phyloP scores from a whole-genome alignment of 2,888 invertebrate genomes.

The Caenorhabditis sp. region DNA sequence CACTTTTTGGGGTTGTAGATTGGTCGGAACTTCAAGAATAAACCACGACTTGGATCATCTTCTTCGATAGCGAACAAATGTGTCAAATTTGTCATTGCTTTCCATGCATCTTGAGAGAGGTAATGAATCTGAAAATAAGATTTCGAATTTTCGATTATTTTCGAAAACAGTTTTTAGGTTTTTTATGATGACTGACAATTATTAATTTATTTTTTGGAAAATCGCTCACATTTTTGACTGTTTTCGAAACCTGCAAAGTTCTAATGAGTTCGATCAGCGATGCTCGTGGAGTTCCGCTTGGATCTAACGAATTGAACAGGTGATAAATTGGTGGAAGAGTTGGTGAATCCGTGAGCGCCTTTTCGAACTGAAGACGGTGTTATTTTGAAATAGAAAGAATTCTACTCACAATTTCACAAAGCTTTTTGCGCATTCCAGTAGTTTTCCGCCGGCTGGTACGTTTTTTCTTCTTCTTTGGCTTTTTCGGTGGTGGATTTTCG shows the following conservation, averaged over 20 bases:
- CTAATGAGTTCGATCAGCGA: constrained; percentile 11
- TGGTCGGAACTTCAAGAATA: constrained; percentile 27
- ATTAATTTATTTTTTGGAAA: no score
- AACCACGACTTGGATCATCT: constrained; percentile 14
- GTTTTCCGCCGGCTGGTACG: neutral
- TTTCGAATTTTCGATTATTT: constrained; percentile 20
- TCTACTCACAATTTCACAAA: constrained; percentile 20
- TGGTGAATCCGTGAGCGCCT: constrained; percentile 28
- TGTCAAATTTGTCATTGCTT: constrained; percentile 15
- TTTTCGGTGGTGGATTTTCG: neutral
- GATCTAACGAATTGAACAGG: constrained; percentile 19
- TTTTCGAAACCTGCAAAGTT: constrained; percentile 15
- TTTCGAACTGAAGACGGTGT: constrained; percentile 22
- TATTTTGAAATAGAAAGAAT: neutral
- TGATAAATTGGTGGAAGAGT: constrained; percentile 21
- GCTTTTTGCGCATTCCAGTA: constrained; percentile 5
- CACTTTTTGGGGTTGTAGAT: constrained; percentile 19
- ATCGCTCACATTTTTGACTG: constrained; percentile 20
- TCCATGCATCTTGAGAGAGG: constrained; percentile 11
- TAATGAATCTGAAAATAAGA: constrained; percentile 13
- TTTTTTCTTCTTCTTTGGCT: neutral
- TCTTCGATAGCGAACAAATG: constrained; percentile 26
- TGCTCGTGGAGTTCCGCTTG: constrained; percentile 24
- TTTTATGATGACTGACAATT: no score
- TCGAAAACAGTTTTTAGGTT: constrained; percentile 18